Evolutionary conservation across 2,113 vertebrate species (phyloP), one percentile per base, ranked within the genome.

Genomic region (Nothobranchius furzeri): DNA sequence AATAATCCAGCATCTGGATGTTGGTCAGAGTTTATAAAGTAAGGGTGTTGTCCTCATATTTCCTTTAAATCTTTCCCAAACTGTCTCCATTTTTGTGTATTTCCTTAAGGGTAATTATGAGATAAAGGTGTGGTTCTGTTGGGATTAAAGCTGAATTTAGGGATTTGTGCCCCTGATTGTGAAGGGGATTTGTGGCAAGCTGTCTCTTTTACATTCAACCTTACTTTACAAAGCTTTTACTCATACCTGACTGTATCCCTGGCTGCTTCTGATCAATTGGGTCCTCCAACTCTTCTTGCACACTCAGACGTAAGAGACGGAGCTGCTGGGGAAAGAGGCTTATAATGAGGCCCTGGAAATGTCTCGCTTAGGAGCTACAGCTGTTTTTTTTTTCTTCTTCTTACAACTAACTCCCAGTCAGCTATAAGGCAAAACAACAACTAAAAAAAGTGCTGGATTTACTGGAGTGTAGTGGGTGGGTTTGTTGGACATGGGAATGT

Each of bases 81-180:
- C 67, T 45, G 43, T 76, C 73, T 20, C 20, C 20, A 20, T 20
- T 20, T 20, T 20, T 40, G 56, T n/a, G 43, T 77, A 45, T 87
- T 86, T 89, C 78, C 78, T 82, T 64, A 52, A n/a, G 66, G 78
- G 68, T 81, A 82, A 79, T 86, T 77, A 83, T 80, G 73, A 85
- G 85, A 73, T 76, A 73, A 68, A 82, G 83, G 83, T 79, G 76
- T 79, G 85, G 76, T 71, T 58, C 76, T 76, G 83, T 73, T 76
- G 55, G 78, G 78, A 85, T 83, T 78, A 81, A 14, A 65, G 62
- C 62, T 7, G 24, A 86, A 82, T 76, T 79, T 24, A 49, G 55
- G 70, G 68, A 84, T 76, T 83, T 75, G 43, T 56, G 54, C 64
- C 56, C 67, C 57, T 78, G 79, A 81, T 87, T 87, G 82, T 85